Conservation (phyloP, 2,797 vertebrate genomes). For the Lophura swinhoii region DNA sequence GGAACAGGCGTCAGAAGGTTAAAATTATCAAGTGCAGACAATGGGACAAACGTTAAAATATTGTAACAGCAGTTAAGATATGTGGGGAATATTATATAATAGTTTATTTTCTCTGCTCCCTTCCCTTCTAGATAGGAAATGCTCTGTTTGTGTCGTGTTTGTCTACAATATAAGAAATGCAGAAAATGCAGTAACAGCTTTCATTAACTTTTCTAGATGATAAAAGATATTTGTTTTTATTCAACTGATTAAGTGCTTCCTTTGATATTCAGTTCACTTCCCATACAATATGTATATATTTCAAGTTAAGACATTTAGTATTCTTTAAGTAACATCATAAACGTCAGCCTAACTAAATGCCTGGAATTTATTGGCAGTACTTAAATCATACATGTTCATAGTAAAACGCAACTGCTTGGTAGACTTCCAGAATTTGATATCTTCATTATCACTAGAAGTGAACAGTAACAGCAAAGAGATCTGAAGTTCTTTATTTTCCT, state of each 20-base stretch:
- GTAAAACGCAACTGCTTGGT: slow-evolving; percentile 37
- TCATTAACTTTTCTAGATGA: slow-evolving; percentile 23
- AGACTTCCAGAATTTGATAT: slow-evolving; percentile 44
- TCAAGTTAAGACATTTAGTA: slow-evolving; percentile 48
- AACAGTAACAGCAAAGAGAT: slow-evolving; percentile 17
- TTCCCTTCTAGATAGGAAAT: neutral
- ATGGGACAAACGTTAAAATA: slow-evolving; percentile 31
- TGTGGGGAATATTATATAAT: neutral
- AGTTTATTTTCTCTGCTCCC: neutral
- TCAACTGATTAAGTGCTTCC: slow-evolving; percentile 27
- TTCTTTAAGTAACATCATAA: slow-evolving; percentile 53
- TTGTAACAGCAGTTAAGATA: slow-evolving; percentile 6
- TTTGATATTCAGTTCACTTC: neutral
- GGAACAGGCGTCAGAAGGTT: neutral
- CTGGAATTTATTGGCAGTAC: slow-evolving; percentile 6
- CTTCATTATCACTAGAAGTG: slow-evolving; percentile 15
- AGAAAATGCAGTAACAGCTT: neutral
- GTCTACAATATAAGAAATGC: neutral
- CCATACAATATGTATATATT: slow-evolving; percentile 17
- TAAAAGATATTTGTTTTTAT: slow-evolving; percentile 20
- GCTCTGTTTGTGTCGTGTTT: neutral
- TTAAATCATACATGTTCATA: slow-evolving; percentile 26
- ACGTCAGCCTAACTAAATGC: slow-evolving; percentile 38
- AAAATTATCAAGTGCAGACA: neutral
- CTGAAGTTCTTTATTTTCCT: neutral